These are phyloP conservation scores for Suncus etruscus DNA, from an alignment of 2,113 vertebrate species.

Conservation along the genomic window DNA sequence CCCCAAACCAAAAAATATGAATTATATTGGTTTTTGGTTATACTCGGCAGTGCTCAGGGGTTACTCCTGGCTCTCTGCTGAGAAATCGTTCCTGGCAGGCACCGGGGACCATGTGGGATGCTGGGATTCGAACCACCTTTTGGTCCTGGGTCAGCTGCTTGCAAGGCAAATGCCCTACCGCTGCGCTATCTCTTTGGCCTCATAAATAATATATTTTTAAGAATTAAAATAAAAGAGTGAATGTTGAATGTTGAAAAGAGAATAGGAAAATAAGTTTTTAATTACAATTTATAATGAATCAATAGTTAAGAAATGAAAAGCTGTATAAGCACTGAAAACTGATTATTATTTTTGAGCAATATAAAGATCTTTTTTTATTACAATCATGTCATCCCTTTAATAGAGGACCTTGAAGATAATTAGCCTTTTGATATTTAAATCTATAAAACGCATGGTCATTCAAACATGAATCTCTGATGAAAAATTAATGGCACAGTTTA, in stretches of 20 bases:
- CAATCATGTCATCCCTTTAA: slow-evolving; percentile 50
- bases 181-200: no score
- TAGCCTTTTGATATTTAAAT: slow-evolving; percentile 69
- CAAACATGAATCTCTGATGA: slow-evolving; percentile 75
- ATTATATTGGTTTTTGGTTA: no score
- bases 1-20: no score
- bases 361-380: neutral
- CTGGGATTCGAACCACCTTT: no score
- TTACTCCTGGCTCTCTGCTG: no score
- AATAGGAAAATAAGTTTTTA: slow-evolving; percentile 44
- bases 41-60: no score
- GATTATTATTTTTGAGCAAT: slow-evolving; percentile 48
- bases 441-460: slow-evolving; percentile 75
- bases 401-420: slow-evolving; percentile 72
- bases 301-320: neutral
- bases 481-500: slow-evolving; percentile 78
- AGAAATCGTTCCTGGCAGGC: no score
- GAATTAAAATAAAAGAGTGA: neutral
- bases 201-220: no score
- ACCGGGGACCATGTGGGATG: no score
- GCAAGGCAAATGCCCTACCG: no score
- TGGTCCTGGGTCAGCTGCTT: no score
- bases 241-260: neutral
- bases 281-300: neutral
- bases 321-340: neutral